Evolutionary conservation across 2,888 invertebrate species (phyloP), one percentile per base, ranked within the genome.

Genomic region (Rhimphoctona megacephalus): DNA sequence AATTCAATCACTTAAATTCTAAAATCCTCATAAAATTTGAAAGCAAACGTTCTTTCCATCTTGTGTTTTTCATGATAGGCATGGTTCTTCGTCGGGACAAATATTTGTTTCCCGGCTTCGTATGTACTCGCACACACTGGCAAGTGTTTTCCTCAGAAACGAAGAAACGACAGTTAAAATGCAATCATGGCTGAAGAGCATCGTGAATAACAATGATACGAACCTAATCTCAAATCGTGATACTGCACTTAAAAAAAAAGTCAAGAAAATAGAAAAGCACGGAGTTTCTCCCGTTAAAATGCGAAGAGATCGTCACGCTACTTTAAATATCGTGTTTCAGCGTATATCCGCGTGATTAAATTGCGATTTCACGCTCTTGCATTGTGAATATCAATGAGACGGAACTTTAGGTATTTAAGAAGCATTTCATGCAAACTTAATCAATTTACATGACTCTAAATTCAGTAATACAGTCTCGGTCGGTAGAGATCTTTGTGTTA

Each of bases 171-270:
- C 90, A 90, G 90, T 92, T 91, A 90, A 91, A 92, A 91, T 88
- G 91, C 90, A 92, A 92, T 92, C 91, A 85, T 84, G 89, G 87
- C 88, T 88, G 88, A 79, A 86, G 83, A 89, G 89, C 90, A 90
- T 89, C 89, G 90, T 91, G 92, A 92, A 92, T 92, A 92, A 91
- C 92, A 92, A 92, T 88, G 89, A 90, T 89, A 89, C 85, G 86
- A 80, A 80, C 89, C 90, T 91, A 91, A 92, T 91, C 90, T 89
- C 36, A 87, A 87, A 88, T 83, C 87, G 64, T 5, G 30, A 61
- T 36, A 81, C 70, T 69, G 69, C 61, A 73, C 73, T 39, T 25
- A 70, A 72, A 61, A 67, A 73, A 33, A 52, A 57, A 33, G 72
- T 49, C 67, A 25, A 57, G 54, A 7, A 25, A 61, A 49, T 49